These are phyloP conservation scores for Tetranychus truncatus DNA, from an alignment of 2,888 invertebrate species.

Conservation along the genomic window DNA sequence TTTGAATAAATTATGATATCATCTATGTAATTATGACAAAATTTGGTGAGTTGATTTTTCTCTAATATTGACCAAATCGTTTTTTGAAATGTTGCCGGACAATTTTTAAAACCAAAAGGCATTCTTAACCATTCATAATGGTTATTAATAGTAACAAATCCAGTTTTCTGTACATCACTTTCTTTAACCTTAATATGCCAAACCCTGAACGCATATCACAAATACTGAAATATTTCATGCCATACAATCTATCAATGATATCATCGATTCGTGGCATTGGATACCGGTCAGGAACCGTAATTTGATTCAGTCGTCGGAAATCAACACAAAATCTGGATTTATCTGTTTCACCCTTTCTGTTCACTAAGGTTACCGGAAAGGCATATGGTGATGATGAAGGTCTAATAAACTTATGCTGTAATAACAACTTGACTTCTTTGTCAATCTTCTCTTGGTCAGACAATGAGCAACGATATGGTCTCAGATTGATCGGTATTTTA, in stretches of 20 bases:
- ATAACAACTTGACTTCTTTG: neutral
- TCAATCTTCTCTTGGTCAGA: no score
- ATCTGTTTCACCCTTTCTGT: neutral
- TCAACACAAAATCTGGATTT: neutral
- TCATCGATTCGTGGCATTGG: constrained; percentile 3
- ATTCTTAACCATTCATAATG: neutral
- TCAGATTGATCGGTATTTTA: no score
- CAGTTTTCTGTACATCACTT: neutral
- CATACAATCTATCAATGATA: neutral
- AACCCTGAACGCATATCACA: constrained; percentile 12
- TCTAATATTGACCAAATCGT: neutral
- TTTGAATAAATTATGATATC: constrained; percentile 27
- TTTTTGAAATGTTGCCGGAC: constrained; percentile 7
- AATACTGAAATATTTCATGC: neutral
- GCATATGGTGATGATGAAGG: neutral
- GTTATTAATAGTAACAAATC: constrained; percentile 8
- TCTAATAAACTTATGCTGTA: neutral
- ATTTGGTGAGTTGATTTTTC: constrained; percentile 3
- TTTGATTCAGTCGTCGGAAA: neutral
- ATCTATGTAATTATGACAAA: constrained; percentile 26
- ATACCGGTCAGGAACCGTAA: neutral
- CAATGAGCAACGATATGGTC: no score
- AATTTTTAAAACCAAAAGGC: constrained; percentile 12
- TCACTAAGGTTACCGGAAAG: neutral
- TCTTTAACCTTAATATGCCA: neutral